Evolutionary conservation across 2,888 invertebrate genomes (phyloP).

Genomic region (Lasiommata megera): DNA sequence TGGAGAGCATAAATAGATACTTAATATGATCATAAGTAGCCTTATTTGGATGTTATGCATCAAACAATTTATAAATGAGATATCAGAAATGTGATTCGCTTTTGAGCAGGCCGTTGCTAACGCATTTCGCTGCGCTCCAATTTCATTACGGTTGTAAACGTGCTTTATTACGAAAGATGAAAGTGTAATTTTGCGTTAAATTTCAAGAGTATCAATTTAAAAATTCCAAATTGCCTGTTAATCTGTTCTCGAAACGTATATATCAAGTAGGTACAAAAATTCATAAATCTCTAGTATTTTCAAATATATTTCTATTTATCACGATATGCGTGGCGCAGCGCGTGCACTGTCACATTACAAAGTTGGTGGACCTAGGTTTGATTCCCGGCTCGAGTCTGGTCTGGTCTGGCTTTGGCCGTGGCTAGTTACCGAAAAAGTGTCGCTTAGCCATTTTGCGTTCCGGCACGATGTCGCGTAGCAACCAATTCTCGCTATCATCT

Average conservation of each 20-base stretch:
- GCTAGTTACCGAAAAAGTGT: too few species aligned
- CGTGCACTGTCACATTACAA: too few species aligned
- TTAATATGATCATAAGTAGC: too few species aligned
- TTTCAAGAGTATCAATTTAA: conserved; percentile 13
- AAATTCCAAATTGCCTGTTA: conserved; percentile 8
- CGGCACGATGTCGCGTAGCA: too few species aligned
- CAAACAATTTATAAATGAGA: conserved; percentile 26
- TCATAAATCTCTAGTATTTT: neutral
- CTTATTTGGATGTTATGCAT: neutral
- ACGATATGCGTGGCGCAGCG: too few species aligned
- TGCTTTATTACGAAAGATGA: conserved; percentile 28
- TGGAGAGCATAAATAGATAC: too few species aligned
- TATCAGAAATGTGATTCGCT: conserved; percentile 23
- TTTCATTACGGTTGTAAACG: conserved; percentile 29
- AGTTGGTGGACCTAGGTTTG: too few species aligned
- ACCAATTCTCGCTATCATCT: too few species aligned
- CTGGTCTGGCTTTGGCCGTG: too few species aligned
- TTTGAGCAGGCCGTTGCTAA: conserved; percentile 17
- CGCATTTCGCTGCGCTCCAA: conserved; percentile 25
- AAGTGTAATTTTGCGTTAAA: conserved; percentile 22
- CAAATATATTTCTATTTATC: neutral
- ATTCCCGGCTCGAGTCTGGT: too few species aligned
- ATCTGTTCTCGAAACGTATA: conserved; percentile 3
- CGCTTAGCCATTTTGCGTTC: too few species aligned
- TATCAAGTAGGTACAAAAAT: neutral